Evolutionary conservation across 2,888 invertebrate genomes (phyloP).

Genomic region (Gisinianus flammeolus): DNA sequence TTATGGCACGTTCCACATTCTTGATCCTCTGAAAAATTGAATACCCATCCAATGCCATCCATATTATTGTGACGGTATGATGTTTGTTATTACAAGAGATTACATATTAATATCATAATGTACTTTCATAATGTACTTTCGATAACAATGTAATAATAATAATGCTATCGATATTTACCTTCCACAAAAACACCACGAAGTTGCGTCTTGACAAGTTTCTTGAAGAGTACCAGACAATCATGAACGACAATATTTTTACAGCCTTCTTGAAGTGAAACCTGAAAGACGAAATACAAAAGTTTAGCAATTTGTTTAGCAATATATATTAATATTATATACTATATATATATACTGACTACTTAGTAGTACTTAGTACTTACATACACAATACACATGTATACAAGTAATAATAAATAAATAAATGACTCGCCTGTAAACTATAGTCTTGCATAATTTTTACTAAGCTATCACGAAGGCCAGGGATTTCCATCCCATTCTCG

Average conservation of each 20-base stretch:
- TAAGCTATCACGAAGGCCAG: slow-evolving; percentile 85
- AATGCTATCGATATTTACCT: slow-evolving; percentile 61
- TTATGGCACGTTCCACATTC: slow-evolving; percentile 81
- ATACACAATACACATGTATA: not conserved
- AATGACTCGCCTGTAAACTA: slow-evolving; percentile 74
- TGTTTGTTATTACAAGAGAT: not conserved
- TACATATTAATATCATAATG: too few species aligned
- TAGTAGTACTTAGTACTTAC: not conserved
- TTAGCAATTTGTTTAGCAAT: too few species aligned
- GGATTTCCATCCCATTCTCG: slow-evolving; percentile 81
- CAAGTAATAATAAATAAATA: not conserved
- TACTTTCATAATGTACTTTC: too few species aligned
- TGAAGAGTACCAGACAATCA: slow-evolving; percentile 87
- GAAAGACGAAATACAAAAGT: slow-evolving; percentile 57
- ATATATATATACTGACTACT: not conserved
- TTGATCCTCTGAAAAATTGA: slow-evolving; percentile 73
- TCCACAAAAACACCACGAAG: slow-evolving; percentile 76
- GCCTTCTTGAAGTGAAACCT: slow-evolving; percentile 86
- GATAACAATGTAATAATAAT: too few species aligned
- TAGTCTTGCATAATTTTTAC: slow-evolving; percentile 96
- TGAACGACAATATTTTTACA: slow-evolving; percentile 87
- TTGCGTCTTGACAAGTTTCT: slow-evolving; percentile 78
- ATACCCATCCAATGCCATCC: too few species aligned
- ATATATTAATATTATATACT: not conserved
- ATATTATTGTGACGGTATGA: too few species aligned